Evolutionary conservation across 2,888 invertebrate genomes (phyloP), one percentile per base, ranked within the genome.

Genomic region (Dastarcus helophoroides): DNA sequence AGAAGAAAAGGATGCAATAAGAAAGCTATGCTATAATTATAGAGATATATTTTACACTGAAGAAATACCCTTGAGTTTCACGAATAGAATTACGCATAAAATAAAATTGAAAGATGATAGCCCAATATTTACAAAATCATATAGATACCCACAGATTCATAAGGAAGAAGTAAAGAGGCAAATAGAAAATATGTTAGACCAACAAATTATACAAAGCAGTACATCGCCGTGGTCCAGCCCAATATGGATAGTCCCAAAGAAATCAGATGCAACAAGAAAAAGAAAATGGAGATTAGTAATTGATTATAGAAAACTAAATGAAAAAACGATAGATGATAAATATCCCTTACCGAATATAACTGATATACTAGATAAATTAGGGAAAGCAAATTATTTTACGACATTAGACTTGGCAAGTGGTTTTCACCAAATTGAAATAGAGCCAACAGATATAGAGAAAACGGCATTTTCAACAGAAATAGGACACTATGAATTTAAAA

Each of bases 191-290:
- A 43, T 47, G 42, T 28, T 42, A 23, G 12, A 29, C 11, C 31
- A 46, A 3, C 38, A 33, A 7, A 41, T 46, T 25, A 44, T 46
- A 8, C 39, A 44, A 30, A 35, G 38, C 29, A 32, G 38, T n/a
- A 29, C 25, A 16, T 43, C 40, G 4, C 29, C 33, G 17, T 43
- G 40, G 35, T 38, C 39, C 3, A n/a, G 42, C 14, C 42, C 43
- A 11, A 14, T 46, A 14, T 44, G 40, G 41, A 32, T 47, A 4
- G 43, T 48, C 10, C 50, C 52, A 0, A 56, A 57, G 33, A 56
- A 54, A 36, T 11, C 26, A n/a, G 46, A 47, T 29, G 42, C 41
- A 1, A 31, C 41, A 41, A 2, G 48, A 51, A 9, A 38, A 50
- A 25, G 33, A 33, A 8, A 46, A 19, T 19, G 19, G 19, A 19